Percentiles rank a stretch among this genome's conserved stretches.
Conservation (phyloP, 2,797 vertebrate genomes). For the Acomys russatus region DNA sequence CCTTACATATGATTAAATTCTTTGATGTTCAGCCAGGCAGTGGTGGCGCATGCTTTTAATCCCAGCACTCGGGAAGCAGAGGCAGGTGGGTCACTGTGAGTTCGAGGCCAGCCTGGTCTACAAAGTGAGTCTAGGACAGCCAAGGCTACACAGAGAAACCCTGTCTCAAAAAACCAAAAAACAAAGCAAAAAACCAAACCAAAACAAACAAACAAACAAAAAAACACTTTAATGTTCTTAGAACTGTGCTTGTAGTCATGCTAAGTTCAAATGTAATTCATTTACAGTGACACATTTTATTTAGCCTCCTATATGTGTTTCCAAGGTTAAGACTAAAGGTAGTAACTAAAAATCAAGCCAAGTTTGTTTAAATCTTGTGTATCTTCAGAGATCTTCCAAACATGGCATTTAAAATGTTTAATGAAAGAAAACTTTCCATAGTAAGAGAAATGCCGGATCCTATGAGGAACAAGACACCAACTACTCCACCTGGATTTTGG, state of each 20-base stretch:
- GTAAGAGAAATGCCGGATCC: not conserved
- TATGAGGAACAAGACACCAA: not conserved
- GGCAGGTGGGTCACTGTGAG: too few relatives aligned
- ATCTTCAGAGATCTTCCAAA: not conserved
- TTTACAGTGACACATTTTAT: not conserved
- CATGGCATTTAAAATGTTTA: not conserved
- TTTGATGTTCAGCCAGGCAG: not conserved
- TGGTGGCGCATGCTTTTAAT: too few relatives aligned
- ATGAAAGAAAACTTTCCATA: not conserved
- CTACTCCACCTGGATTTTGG: not conserved
- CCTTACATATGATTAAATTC: not conserved
- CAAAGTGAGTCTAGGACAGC: too few relatives aligned
- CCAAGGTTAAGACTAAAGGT: not conserved
- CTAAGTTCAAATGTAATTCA: not conserved
- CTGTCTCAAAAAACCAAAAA: too few relatives aligned
- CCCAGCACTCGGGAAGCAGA: too few relatives aligned
- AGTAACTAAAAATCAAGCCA: not conserved
- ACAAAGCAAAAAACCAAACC: too few relatives aligned
- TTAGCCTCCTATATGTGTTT: not conserved
- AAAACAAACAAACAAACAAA: too few relatives aligned
- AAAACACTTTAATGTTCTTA: not conserved
- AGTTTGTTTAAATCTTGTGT: not conserved
- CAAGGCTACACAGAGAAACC: too few relatives aligned
- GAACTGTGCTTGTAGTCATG: not conserved
- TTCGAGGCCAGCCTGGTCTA: too few relatives aligned